These are phyloP conservation scores for Rhynchomys soricoides DNA, from an alignment of 2,113 vertebrate species.

Conservation along the genomic window DNA sequence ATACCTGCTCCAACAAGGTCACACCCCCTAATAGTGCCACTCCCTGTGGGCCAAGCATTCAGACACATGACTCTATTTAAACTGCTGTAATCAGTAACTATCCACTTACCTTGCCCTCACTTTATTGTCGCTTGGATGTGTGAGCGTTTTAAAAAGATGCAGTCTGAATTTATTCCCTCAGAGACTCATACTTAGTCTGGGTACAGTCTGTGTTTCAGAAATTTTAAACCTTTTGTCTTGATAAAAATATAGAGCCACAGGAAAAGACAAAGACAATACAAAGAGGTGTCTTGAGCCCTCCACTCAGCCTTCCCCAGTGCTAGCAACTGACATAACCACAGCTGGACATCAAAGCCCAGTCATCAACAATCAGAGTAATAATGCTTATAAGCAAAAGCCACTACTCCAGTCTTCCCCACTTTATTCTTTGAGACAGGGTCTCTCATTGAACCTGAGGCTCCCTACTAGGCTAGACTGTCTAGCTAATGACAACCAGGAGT, in stretches of 20 bases:
- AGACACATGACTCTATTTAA: no score
- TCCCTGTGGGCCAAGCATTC: no score
- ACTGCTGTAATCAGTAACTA: no score
- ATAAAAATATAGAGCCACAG: neutral
- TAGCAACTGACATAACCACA: neutral
- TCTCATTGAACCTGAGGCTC: neutral
- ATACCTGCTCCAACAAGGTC: no score
- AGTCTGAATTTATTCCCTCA: neutral
- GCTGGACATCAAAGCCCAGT: neutral
- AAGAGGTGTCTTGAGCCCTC: neutral
- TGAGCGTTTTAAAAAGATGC: neutral
- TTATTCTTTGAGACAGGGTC: neutral
- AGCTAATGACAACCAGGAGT: neutral
- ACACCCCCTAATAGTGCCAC: no score
- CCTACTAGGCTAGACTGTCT: neutral
- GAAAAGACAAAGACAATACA: slow-evolving; percentile 2
- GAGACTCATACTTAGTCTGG: neutral
- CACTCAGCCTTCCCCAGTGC: neutral
- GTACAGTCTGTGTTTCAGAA: neutral
- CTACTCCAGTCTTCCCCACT: neutral
- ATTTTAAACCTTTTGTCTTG: slow-evolving; percentile 27
- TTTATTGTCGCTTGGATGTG: neutral
- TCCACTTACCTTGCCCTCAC: neutral
- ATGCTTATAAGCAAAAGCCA: neutral
- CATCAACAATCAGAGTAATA: neutral